phyloP scores from a whole-genome alignment of 2,113 vertebrate species.

The Dipodomys stephensi region DNA sequence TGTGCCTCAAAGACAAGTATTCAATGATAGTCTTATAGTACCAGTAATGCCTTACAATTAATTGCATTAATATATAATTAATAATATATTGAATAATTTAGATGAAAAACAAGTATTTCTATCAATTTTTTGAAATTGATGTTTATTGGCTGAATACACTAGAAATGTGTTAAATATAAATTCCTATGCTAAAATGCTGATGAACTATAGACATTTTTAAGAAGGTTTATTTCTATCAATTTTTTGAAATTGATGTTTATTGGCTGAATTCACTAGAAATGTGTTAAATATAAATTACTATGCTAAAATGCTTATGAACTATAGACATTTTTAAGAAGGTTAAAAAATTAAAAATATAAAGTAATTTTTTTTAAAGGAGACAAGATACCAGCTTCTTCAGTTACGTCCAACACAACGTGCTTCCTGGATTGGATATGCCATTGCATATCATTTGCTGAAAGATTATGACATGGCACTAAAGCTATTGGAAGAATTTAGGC shows the following conservation, averaged over 20 bases:
- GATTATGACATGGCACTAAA: slow-evolving; percentile 91
- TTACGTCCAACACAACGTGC: slow-evolving; percentile 88
- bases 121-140: background rate
- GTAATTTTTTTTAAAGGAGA: slow-evolving; percentile 83
- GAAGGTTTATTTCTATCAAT: background rate
- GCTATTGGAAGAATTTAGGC: slow-evolving; percentile 90
- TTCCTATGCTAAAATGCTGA: slow-evolving; percentile 31
- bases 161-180: background rate
- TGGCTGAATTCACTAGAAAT: slow-evolving; percentile 35
- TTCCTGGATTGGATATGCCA: slow-evolving; percentile 91
- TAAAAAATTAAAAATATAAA: background rate
- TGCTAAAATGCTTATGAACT: slow-evolving; percentile 30
- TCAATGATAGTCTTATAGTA: background rate
- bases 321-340: slow-evolving; percentile 35
- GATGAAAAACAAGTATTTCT: background rate
- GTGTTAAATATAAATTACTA: slow-evolving; percentile 14
- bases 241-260: background rate
- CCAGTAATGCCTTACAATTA: background rate
- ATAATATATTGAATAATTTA: slow-evolving; percentile 36
- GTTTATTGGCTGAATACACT: slow-evolving; percentile 45
- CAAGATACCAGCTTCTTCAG: slow-evolving; percentile 89
- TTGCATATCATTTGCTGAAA: slow-evolving; percentile 89
- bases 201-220: slow-evolving; percentile 42
- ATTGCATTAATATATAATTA: background rate
- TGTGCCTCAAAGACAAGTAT: background rate